Conservation (phyloP, 2,113 vertebrate genomes). For the Poeciliopsis retropinna region DNA sequence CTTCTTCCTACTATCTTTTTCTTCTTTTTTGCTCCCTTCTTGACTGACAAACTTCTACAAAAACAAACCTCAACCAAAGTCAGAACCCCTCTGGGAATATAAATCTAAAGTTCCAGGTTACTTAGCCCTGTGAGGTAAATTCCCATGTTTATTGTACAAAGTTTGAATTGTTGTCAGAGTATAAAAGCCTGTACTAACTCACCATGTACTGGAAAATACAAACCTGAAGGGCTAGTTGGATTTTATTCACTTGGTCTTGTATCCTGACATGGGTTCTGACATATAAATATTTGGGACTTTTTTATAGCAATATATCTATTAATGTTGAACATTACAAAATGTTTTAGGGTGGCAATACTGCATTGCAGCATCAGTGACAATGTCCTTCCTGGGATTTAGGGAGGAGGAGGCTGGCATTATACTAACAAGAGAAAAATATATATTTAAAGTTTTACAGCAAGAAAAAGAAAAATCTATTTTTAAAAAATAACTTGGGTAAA, state of each 20-base stretch:
- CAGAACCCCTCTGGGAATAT: constrained; percentile 33
- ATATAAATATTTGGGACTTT: background rate
- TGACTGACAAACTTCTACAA: constrained; percentile 57
- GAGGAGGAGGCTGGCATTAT: background rate
- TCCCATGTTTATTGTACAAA: constrained; percentile 17
- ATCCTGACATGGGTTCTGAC: background rate
- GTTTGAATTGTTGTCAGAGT: constrained; percentile 29
- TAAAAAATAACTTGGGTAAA: background rate
- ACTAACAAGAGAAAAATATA: background rate
- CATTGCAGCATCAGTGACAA: background rate
- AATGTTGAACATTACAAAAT: background rate
- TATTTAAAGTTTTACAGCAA: background rate
- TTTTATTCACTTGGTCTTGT: background rate
- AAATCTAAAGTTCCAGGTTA: constrained; percentile 29
- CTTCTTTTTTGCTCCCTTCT: constrained; percentile 10
- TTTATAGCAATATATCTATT: background rate
- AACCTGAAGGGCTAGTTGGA: background rate
- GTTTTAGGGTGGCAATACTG: background rate
- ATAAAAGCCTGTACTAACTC: background rate
- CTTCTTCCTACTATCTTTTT: constrained; percentile 41
- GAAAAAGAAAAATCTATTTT: background rate
- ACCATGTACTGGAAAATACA: constrained; percentile 3
- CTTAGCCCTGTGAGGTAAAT: constrained; percentile 43
- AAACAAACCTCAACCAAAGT: constrained; percentile 54
- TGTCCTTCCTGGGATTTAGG: background rate